phyloP scores from a whole-genome alignment of 2,113 vertebrate genomes.

The Lepus timidus region DNA sequence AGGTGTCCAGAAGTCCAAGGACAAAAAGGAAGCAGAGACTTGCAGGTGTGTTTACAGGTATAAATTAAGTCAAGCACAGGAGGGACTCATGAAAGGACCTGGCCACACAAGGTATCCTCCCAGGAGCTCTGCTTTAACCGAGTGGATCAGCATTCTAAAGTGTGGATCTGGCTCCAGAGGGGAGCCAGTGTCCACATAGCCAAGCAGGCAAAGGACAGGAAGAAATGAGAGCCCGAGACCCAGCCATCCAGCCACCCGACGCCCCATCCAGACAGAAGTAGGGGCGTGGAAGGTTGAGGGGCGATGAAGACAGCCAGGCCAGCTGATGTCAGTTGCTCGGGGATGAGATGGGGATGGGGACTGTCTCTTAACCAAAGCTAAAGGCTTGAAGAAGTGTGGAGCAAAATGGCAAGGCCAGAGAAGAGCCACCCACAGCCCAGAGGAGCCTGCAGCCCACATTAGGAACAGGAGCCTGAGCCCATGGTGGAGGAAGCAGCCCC shows the following conservation, averaged over 20 bases:
- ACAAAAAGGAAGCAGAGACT: background rate
- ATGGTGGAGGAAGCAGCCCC: background rate
- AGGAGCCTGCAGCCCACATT: rapidly evolving
- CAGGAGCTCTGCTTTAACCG: background rate
- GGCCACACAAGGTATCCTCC: background rate
- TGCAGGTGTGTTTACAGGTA: background rate
- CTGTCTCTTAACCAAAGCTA: background rate
- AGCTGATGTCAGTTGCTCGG: background rate
- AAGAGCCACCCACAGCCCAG: rapidly evolving
- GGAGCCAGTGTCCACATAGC: background rate
- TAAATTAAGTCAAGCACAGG: background rate
- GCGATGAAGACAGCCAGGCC: no score
- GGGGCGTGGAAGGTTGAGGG: background rate
- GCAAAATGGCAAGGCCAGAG: background rate
- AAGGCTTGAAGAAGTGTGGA: background rate
- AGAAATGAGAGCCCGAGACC: background rate
- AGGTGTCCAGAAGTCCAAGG: background rate
- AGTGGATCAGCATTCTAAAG: background rate
- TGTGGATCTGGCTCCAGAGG: background rate
- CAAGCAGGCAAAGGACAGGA: background rate
- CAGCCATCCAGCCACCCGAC: no score
- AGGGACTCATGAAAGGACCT: background rate
- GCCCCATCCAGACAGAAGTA: no score
- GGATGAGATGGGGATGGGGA: background rate
- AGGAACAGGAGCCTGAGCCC: rapidly evolving